A percentile compares a stretch with the other conserved stretches of the same genome.
These are phyloP conservation scores for Microctonus brassicae DNA, from an alignment of 2,888 invertebrate species.

Conservation along the genomic window DNA sequence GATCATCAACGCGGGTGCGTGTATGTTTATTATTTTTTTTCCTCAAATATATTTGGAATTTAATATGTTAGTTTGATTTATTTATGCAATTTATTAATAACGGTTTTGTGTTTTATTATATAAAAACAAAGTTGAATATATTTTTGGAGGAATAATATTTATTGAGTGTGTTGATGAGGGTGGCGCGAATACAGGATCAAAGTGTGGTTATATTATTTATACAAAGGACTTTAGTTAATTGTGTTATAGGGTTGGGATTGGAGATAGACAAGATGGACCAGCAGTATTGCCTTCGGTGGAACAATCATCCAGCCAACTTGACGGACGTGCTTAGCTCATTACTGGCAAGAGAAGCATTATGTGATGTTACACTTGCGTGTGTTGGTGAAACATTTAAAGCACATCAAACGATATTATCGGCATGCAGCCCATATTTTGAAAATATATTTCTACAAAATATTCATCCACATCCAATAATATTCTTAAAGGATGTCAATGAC, in stretches of 20 bases:
- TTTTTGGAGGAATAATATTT: not conserved
- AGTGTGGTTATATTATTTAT: slow-evolving; percentile 34
- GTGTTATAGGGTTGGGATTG: slow-evolving; percentile 66
- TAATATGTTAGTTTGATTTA: not conserved
- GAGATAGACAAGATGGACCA: slow-evolving; percentile 77
- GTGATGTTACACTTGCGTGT: slow-evolving; percentile 93
- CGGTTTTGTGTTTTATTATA: no score
- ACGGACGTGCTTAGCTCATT: slow-evolving; percentile 91
- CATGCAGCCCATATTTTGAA: slow-evolving; percentile 95
- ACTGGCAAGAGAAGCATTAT: slow-evolving; percentile 88
- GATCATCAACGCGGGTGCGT: slow-evolving; percentile 24
- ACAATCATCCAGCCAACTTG: slow-evolving; percentile 92
- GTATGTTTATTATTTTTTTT: slow-evolving; percentile 10
- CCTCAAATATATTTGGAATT: not conserved
- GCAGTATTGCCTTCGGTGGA: slow-evolving; percentile 95
- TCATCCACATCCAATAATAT: slow-evolving; percentile 93
- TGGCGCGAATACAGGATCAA: slow-evolving; percentile 45
- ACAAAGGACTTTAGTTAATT: slow-evolving; percentile 55
- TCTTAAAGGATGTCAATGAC: slow-evolving; percentile 91
- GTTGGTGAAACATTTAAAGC: slow-evolving; percentile 93
- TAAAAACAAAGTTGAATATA: no score
- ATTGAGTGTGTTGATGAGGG: slow-evolving; percentile 43
- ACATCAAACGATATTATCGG: slow-evolving; percentile 93
- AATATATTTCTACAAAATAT: slow-evolving; percentile 89
- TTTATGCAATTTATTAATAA: not conserved